Evolutionary conservation across 2,888 invertebrate species (phyloP).

Genomic region (Dicranocentrus wangi): DNA sequence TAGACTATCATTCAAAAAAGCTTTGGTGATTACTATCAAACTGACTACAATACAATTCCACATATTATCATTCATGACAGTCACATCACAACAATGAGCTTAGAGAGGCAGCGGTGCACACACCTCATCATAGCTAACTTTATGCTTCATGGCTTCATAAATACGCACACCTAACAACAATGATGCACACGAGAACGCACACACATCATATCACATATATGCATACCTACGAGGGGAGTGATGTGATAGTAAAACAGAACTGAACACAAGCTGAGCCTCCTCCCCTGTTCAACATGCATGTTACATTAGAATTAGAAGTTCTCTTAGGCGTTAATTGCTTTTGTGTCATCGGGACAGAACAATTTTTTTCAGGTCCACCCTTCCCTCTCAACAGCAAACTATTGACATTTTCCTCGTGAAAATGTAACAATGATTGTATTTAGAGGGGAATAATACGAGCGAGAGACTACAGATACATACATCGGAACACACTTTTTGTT

Average conservation of each 20-base stretch:
- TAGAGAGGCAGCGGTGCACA: constrained; percentile 17
- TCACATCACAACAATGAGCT: constrained; percentile 25
- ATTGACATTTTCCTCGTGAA: constrained; percentile 40
- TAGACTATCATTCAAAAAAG: neutral
- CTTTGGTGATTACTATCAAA: constrained; percentile 40
- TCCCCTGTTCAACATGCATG: constrained; percentile 50
- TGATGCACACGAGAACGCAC: constrained; percentile 4
- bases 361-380: constrained; percentile 54
- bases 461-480: neutral
- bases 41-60: constrained; percentile 19
- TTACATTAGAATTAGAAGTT: constrained; percentile 53
- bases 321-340: constrained; percentile 57
- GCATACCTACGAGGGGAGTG: neutral
- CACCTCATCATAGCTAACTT: constrained; percentile 55
- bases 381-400: too few species aligned
- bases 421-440: constrained; percentile 16
- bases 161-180: constrained; percentile 56
- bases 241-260: neutral
- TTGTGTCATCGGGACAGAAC: constrained; percentile 53
- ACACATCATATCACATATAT: constrained; percentile 7
- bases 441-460: neutral
- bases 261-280: constrained; percentile 21
- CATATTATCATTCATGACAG: constrained; percentile 45
- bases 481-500: neutral
- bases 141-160: constrained; percentile 61